Base-by-base conservation (phyloP, 2,888 invertebrate genomes). In the Hirtodrosophila histrioides region DNA sequence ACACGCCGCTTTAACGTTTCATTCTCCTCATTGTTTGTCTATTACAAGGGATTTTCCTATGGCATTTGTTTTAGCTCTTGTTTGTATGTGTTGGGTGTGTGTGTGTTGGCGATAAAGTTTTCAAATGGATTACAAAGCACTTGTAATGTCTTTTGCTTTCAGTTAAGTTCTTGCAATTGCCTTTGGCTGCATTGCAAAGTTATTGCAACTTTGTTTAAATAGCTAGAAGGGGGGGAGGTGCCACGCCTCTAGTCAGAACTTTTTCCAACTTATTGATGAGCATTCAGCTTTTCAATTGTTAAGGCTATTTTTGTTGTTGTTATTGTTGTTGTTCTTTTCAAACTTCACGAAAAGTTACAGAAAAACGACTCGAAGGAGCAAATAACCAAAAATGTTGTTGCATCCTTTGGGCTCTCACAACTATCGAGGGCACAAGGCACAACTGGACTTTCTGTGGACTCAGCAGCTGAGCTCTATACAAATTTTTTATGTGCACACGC, bases 51-150 rank as follows among this genome's bases (percentile, higher is more conserved):
- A 48, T 70, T 69, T 77, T 70, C 69, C 53, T 68, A 60, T 31
- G 40, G 41, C 39, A 49, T 39, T 56, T 35, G 17, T 40, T 40
- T 36, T 48, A 33, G 12, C 31, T 40, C 23, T 33, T 35, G 41
- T 29, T 39, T 39, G 24, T 37, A 5, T 57, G 40, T 29, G 3
- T 56, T 40, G 11, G 31, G 41, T 35, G 8, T 41, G 37, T 27
- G 27, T 27, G 27, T 27, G 6, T 3, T 50, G 48, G 24, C 24
- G 46, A 62, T 40, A 71, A 82, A 78, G 54, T 82, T 82, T 70
- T 75, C 62, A 78, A 86, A 86, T 83, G 78, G 82, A 86, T 86
- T 82, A 72, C 80, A 77, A 78, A 85, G 80, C 83, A 83, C 73
- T 83, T 79, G 78, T 65, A 54, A 67, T 72, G 70, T 63, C 80